Percentiles rank a stretch among this genome's conserved stretches.
These are phyloP conservation scores for Heliopora coerulea DNA, from an alignment of 92 coral and sea anemone species.

Conservation along the genomic window DNA sequence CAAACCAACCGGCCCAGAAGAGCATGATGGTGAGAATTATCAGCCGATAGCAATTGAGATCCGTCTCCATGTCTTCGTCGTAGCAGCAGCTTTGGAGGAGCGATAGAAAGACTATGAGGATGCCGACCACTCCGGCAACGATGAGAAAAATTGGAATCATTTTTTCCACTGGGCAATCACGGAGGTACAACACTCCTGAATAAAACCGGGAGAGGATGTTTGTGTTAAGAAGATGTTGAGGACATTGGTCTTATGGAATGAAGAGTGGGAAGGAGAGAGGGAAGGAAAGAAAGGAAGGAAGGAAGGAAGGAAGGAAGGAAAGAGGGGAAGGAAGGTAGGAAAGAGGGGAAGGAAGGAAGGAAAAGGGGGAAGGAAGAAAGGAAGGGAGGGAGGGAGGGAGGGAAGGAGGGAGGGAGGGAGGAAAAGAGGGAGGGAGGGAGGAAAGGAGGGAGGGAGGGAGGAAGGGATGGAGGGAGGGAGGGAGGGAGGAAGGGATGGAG, in stretches of 20 bases:
- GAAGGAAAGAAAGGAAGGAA: neutral
- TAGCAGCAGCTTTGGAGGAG: slow-evolving; percentile 25
- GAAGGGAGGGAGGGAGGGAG: slow-evolving; percentile 1
- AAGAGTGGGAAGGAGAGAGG: no score
- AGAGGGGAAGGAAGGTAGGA: neutral
- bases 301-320: neutral
- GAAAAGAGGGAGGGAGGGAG: neutral
- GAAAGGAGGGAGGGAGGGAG: neutral
- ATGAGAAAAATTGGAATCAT: slow-evolving; percentile 34
- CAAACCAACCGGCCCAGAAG: slow-evolving; percentile 38
- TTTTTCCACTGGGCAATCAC: slow-evolving; percentile 37
- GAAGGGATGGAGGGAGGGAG: neutral
- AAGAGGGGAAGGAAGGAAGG: neutral
- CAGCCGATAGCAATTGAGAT: slow-evolving; percentile 25
- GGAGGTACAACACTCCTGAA: slow-evolving; percentile 3
- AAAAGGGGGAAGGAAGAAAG: neutral
- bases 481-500: neutral
- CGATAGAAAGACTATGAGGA: slow-evolving; percentile 12
- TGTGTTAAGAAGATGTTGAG: no score
- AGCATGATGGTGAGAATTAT: slow-evolving; percentile 19
- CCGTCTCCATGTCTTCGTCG: slow-evolving; percentile 30
- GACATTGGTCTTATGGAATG: no score
- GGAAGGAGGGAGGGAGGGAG: neutral
- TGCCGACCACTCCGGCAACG: slow-evolving; percentile 25
- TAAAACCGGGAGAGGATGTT: neutral